Conservation (phyloP, 2,113 vertebrate genomes). For the Hyperopisus bebe region DNA sequence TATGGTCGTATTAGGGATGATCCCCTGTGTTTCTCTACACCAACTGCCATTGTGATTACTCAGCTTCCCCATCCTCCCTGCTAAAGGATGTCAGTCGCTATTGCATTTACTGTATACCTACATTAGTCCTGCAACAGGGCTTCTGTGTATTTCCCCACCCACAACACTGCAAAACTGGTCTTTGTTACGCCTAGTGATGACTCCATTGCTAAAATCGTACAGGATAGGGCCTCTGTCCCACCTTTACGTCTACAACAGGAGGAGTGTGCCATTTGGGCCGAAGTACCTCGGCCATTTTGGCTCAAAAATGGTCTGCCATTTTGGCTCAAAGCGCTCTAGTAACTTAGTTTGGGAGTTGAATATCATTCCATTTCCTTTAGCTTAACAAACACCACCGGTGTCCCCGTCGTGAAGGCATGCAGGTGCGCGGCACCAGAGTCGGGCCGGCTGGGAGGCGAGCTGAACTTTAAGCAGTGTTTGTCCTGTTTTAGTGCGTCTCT, state of each 20-base stretch:
- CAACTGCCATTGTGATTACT: constrained; percentile 15
- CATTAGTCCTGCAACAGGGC: not conserved
- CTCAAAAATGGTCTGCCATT: not conserved
- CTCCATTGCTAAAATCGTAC: not conserved
- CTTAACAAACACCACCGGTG: not conserved
- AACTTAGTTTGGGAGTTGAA: not conserved
- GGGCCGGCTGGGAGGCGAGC: not conserved
- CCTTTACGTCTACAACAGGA: not conserved
- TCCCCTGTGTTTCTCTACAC: constrained; percentile 51
- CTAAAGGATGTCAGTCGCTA: not conserved
- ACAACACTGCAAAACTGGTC: not conserved
- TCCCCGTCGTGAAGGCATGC: not conserved
- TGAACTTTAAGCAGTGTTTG: constrained; percentile 20
- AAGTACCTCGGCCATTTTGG: not conserved
- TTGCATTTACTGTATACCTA: not conserved
- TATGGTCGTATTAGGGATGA: constrained; percentile 51
- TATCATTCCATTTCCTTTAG: not conserved
- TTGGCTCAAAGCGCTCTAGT: not conserved
- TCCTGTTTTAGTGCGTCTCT: not conserved
- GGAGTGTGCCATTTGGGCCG: not conserved
- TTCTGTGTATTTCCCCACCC: not conserved
- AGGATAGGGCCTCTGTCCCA: not conserved
- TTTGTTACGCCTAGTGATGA: not conserved
- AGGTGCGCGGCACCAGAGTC: not conserved
- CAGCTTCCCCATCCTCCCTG: not conserved